Percentiles rank a stretch among this genome's conserved stretches.
phyloP scores from a whole-genome alignment of 2,113 vertebrate species.

The Xiphophorus hellerii region DNA sequence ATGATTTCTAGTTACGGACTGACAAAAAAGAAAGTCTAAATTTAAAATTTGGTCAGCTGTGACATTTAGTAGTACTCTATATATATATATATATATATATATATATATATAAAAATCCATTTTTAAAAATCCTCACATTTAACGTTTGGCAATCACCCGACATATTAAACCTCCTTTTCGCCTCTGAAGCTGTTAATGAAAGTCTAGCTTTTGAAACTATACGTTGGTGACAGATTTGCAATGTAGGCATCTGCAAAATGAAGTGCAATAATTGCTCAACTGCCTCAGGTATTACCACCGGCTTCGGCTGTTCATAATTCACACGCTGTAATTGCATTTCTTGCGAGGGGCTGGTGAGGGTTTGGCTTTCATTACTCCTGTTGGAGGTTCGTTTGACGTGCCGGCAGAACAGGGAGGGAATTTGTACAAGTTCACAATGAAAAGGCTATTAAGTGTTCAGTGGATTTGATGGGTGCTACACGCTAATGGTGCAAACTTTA shows the following conservation, averaged over 20 bases:
- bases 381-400: constrained; percentile 63
- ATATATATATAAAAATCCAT: background rate
- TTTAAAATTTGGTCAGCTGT: background rate
- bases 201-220: background rate
- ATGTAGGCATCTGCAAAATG: constrained; percentile 35
- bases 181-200: background rate
- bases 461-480: constrained; percentile 56
- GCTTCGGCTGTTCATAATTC: constrained; percentile 52
- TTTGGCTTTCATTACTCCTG: constrained; percentile 57
- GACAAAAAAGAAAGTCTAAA: too few relatives aligned
- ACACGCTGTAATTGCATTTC: constrained; percentile 58
- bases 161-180: background rate
- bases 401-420: constrained; percentile 45
- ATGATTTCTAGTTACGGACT: too few relatives aligned
- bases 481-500: constrained; percentile 53
- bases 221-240: background rate
- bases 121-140: background rate
- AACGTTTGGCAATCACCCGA: background rate
- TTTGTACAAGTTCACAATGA: constrained; percentile 62
- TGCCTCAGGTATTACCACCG: constrained; percentile 35
- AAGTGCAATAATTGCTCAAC: constrained; percentile 30
- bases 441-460: constrained; percentile 55
- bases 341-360: constrained; percentile 16
- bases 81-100: background rate
- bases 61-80: background rate